A percentile compares a stretch with the other conserved stretches of the same genome.
Conservation (phyloP, 2,113 vertebrate species). For the Apistogramma diplotaenia region DNA sequence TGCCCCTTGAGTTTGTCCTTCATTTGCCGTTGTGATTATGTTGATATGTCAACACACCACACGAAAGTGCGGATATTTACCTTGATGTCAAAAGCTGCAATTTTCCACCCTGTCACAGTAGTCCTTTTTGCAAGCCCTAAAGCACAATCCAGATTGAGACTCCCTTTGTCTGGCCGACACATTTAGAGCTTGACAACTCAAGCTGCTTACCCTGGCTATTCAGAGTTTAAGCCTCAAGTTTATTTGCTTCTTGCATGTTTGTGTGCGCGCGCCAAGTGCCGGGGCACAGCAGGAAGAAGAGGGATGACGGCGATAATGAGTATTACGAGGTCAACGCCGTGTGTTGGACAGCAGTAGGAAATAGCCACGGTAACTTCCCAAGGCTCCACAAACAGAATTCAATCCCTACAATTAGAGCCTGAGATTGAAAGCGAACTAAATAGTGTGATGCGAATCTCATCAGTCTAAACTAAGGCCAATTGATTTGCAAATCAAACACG, state of each 20-base stretch:
- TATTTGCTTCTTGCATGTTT: conserved; percentile 23
- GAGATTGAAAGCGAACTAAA: conserved; percentile 33
- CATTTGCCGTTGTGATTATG: not conserved
- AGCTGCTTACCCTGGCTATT: conserved; percentile 62
- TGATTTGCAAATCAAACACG: conserved; percentile 63
- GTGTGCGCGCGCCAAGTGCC: conserved; percentile 1
- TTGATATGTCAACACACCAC: not conserved
- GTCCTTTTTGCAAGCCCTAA: conserved; percentile 10
- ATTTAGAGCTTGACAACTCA: conserved; percentile 54
- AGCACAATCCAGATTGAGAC: conserved; percentile 54
- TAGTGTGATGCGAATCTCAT: conserved; percentile 32
- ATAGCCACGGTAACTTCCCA: conserved; percentile 15
- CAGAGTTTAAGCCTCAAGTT: conserved; percentile 58
- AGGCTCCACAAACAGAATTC: conserved; percentile 15
- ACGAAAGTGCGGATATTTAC: conserved; percentile 30
- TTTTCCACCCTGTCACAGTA: conserved; percentile 32
- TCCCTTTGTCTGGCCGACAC: conserved; percentile 47
- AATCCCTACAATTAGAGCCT: conserved; percentile 43
- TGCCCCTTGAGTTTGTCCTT: not conserved
- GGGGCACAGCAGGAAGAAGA: not conserved
- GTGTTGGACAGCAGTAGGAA: conserved; percentile 36
- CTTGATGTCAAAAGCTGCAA: conserved; percentile 20
- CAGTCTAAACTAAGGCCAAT: conserved; percentile 45
- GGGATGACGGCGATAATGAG: conserved; percentile 49
- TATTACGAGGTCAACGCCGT: conserved; percentile 44